Base-by-base conservation (phyloP, 2,888 invertebrate genomes). In the Cactoblastis cactorum region DNA sequence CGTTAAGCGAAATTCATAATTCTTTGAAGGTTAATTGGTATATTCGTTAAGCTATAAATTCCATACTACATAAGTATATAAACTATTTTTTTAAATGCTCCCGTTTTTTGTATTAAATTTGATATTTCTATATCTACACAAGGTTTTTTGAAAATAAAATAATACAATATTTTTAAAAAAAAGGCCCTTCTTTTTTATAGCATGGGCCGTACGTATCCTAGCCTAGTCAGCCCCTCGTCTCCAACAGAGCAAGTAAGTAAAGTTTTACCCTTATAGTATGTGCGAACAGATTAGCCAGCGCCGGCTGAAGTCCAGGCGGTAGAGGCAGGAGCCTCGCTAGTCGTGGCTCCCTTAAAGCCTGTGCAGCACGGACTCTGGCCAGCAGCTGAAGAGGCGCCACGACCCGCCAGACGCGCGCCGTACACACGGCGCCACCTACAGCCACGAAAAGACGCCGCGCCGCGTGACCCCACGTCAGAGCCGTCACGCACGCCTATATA, bases 401-500 rank as follows among this genome's bases (percentile, higher is more conserved):
- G 51, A 96, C 92, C 57, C 97, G 91, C 68, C 96, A 96, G 49
- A 99, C 95, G 93, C 98, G 97, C 38, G 98, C 98, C 56, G 97
- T 96, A 82, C 97, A 97, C 67, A 97, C 94, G 69, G 95, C 94
- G 43, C 96, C 95, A 11, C 98, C 98, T 55, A 78, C 85, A 51
- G 80, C 77, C 49, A 99, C 94, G 81, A 99, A 98, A 61, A 99
- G 90, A 22, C 99, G 92, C 63, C 97, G 95, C 77, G 98, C 99
- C 77, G 98, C 98, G 91, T 99, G 98, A 22, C 98, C 99, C 99
- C 99, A 99, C 6, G 98, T 98, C 70, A 99, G 89, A 1, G 98
- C 97, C 46, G 97, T 95, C 49, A 98, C 96, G 3, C 95, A 94
- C 59, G 94, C 92, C 95, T 95, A n/a, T n/a, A n/a, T n/a, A n/a